Conservation (phyloP, 2,888 invertebrate species). For the Xiphydria camelus region DNA sequence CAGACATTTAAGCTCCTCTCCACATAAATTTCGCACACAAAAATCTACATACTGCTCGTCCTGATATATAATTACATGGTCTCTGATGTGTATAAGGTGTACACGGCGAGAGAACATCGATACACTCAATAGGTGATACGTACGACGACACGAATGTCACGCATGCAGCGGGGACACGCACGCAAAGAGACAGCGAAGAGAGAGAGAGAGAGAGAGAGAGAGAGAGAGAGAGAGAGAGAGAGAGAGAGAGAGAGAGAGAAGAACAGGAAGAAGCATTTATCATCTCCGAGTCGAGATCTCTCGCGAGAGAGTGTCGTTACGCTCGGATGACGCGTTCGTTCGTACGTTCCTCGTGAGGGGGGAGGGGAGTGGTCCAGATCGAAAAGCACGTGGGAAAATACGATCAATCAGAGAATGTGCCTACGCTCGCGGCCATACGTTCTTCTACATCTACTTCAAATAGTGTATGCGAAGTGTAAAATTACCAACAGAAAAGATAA, state of each 20-base stretch:
- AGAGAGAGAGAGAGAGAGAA: background rate
- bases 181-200: too few relatives aligned
- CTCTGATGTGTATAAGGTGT: too few relatives aligned
- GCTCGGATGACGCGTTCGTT: too few relatives aligned
- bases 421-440: constrained; percentile 39
- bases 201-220: background rate
- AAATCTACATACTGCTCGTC: too few relatives aligned
- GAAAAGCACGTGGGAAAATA: background rate
- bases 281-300: too few relatives aligned
- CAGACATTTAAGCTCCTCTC: too few relatives aligned
- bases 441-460: constrained; percentile 48
- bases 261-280: too few relatives aligned
- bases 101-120: background rate
- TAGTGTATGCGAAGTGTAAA: constrained; percentile 53
- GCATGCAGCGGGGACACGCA: too few relatives aligned
- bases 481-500: constrained; percentile 58
- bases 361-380: background rate
- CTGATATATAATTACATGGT: too few relatives aligned
- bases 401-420: constrained; percentile 37
- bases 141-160: background rate
- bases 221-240: background rate
- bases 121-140: background rate
- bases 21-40: too few relatives aligned
- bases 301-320: too few relatives aligned
- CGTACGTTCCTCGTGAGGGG: too few relatives aligned